Evolutionary conservation across 2,888 invertebrate genomes (phyloP).

Genomic region (Eupithecia subumbrata): DNA sequence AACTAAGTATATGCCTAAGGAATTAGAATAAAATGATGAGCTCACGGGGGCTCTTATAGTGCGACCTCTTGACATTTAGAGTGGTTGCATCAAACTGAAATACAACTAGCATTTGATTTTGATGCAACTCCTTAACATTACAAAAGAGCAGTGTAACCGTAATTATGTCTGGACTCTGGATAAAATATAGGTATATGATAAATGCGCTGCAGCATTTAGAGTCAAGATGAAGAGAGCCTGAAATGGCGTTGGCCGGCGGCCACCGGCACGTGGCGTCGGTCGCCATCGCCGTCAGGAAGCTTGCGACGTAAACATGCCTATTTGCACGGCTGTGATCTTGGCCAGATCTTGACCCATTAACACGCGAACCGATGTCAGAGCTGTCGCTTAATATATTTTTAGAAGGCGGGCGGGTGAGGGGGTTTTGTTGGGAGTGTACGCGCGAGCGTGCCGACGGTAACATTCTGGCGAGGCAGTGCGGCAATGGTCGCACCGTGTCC

Average conservation of each 20-base stretch:
- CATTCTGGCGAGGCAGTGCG: conserved; percentile 50
- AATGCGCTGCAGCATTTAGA: conserved; percentile 29
- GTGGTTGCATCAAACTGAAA: too few species aligned
- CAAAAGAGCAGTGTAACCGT: background rate
- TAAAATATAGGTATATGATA: conserved; percentile 23
- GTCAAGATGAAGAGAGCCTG: conserved; percentile 34
- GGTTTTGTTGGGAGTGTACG: conserved; percentile 62
- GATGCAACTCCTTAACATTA: background rate
- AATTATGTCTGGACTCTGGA: background rate
- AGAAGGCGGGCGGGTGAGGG: conserved; percentile 68
- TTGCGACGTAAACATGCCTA: conserved; percentile 73
- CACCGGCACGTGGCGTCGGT: conserved; percentile 63
- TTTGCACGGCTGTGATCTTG: conserved; percentile 79
- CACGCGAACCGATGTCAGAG: conserved; percentile 76
- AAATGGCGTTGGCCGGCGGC: conserved; percentile 58
- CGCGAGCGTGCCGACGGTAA: conserved; percentile 56
- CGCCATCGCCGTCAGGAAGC: conserved; percentile 64
- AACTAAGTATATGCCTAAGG: background rate
- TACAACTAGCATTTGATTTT: background rate
- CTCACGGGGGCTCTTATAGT: background rate
- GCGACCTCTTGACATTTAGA: background rate
- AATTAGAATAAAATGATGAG: background rate
- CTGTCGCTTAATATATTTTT: conserved; percentile 79
- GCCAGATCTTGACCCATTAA: conserved; percentile 84
- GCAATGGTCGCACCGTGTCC: conserved; percentile 16